Base-by-base conservation (phyloP, 1,140 invertebrate species). In the Euglossa dilemma region DNA sequence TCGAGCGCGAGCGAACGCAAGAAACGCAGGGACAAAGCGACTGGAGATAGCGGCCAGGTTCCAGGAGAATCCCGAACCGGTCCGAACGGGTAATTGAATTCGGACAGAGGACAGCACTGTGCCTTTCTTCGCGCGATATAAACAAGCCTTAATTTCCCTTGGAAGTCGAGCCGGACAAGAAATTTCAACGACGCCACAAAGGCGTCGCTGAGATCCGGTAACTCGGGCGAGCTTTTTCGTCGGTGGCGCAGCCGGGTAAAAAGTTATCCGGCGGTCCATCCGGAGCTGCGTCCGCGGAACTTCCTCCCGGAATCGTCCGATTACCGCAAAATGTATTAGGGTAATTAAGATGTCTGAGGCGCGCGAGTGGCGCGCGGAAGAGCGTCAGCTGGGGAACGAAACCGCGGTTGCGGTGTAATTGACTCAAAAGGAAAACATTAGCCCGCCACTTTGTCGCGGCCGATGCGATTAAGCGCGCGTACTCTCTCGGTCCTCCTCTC, bases 251-350 rank as follows among this genome's bases (percentile, higher is more conserved):
- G 8, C 16, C 36, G 6, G 8, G 70, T 63, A 80, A 80, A 80
- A 80, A 80, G 70, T 80, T 80, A 64, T 64, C 70, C 59, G 8
- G 23, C 36, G 52, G 52, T 43, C 18, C 52, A 56, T 72, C 52
- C 70, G 6, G 16, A 25, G 16, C 12, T 8, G 16, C 1, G 50
- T 36, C 20, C 66, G 43, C 70, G 59, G 47, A 54, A 73, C 23
- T 63, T 63, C 56, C 25, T 6, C 11, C 50, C n/a, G 69, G 69
- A 73, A 80, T 63, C 57, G 78, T 28, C 69, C 78, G 70, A 80
- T 80, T 74, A 64, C 70, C 57, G 70, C 70, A 74, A 61, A 80
- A 80, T 52, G 70, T 73, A 80, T 80, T 80, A 80, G 56, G 70
- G 57, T 80, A 73, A 80, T 80, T 80, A 80, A 80, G 72, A 64